Base-by-base conservation (phyloP, 2,113 vertebrate genomes). In the Danionella cerebrum region DNA sequence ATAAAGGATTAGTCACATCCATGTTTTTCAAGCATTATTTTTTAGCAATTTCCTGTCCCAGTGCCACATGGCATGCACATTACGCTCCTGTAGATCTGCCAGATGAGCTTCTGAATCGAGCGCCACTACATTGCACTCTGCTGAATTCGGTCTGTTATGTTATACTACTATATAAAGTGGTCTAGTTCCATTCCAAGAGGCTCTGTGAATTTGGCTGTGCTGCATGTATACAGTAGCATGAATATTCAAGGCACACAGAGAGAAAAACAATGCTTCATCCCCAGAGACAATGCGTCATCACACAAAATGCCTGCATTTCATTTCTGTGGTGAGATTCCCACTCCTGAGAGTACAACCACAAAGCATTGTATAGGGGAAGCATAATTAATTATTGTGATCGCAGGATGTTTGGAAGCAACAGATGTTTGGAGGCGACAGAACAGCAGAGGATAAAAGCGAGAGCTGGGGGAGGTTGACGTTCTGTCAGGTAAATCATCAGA, bases 401-500 rank as follows among this genome's bases (percentile, higher is more conserved):
- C 27, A 19, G 7, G 27, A 36, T 44, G 50, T 52, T 53, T 24
- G 7, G 14, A 60, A 16, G 21, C 50, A 65, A 65, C 70, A 70
- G 73, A 73, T 68, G 70, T 29, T 59, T 77, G 65, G 8, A 66
- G 36, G 52, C 33, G 4, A 27, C 38, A 24, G 44, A 27, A 73
- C 54, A 71, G 52, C 13, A 29, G 38, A 54, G 10, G 29, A 58
- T 52, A 54, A 45, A 19, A 47, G 39, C 13, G 18, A 25, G 25
- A 51, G 42, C 14, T 35, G 24, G 29, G 33, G 16, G 38, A 70
- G 13, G 14, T 51, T 18, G 13, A 16, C 7, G 5, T 33, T 64
- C 44, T 13, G 14, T 24, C 36, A 44, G 33, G 29, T 2, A n/a
- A n/a, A 11, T 12, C 13, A 25, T 25, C 44, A 12, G 19, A 1